Conservation (phyloP, 2,888 invertebrate species). For the Watsonalla cultraria region DNA sequence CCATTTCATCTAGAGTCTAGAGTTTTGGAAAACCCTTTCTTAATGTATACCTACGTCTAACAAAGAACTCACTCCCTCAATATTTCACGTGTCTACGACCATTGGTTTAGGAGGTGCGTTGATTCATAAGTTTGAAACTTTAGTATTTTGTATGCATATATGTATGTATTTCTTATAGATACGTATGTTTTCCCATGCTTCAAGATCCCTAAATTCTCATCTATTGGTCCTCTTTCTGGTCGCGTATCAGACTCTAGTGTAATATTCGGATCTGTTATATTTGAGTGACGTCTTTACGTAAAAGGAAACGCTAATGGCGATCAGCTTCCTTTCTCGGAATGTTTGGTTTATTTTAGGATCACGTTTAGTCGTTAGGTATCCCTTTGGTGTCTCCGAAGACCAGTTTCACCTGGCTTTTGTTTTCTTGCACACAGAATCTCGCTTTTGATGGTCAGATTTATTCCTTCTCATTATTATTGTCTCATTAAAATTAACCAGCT, state of each 20-base stretch:
- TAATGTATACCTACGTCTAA: no score
- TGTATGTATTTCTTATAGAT: no score
- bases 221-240: background rate
- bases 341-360: conserved; percentile 7
- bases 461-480: background rate
- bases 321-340: conserved; percentile 47
- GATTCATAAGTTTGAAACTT: no score
- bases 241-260: background rate
- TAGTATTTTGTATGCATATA: no score
- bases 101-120: no score
- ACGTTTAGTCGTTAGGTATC: background rate
- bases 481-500: no score
- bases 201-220: no score
- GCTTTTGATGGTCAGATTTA: background rate
- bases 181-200: no score
- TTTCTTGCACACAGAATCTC: background rate
- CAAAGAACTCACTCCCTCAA: no score
- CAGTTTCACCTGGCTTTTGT: background rate
- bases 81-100: no score
- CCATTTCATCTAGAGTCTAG: no score
- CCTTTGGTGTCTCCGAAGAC: background rate
- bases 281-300: conserved; percentile 39
- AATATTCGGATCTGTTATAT: conserved; percentile 17
- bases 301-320: conserved; percentile 50
- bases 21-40: no score